These are phyloP conservation scores for Etheostoma spectabile DNA, from an alignment of 2,113 vertebrate species.

Conservation along the genomic window DNA sequence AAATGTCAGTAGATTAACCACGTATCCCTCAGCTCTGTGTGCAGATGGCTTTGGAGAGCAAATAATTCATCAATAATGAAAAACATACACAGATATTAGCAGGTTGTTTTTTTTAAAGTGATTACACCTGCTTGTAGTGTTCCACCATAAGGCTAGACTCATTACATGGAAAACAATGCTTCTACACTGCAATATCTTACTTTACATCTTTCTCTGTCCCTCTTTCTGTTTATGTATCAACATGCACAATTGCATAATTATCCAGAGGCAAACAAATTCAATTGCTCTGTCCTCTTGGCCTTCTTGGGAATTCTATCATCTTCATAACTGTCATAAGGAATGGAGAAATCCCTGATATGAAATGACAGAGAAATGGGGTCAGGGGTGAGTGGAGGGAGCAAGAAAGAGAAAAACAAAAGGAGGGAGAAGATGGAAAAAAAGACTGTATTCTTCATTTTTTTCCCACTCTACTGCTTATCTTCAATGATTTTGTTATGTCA, in stretches of 20 bases:
- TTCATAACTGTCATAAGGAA: constrained; percentile 42
- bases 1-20: constrained; percentile 31
- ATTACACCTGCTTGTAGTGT: neutral
- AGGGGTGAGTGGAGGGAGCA: constrained; percentile 6
- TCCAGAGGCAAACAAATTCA: constrained; percentile 27
- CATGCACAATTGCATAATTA: constrained; percentile 39
- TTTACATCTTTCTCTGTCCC: constrained; percentile 5
- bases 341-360: constrained; percentile 25
- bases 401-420: constrained; percentile 6
- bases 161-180: constrained; percentile 2
- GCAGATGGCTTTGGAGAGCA: constrained; percentile 18
- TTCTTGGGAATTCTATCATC: constrained; percentile 25
- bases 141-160: neutral
- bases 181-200: neutral
- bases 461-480: constrained; percentile 11
- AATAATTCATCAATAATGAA: constrained; percentile 2
- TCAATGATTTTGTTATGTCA: neutral
- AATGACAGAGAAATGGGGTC: constrained; percentile 47
- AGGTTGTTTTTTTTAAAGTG: neutral
- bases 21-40: neutral
- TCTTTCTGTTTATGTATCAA: constrained; percentile 15
- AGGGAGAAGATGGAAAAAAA: neutral
- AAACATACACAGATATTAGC: neutral
- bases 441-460: constrained; percentile 11
- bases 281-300: constrained; percentile 24